Percentiles rank a stretch among this genome's conserved stretches.
Conservation (phyloP, 2,888 invertebrate genomes). For the Scrobipalpa atriplicella region DNA sequence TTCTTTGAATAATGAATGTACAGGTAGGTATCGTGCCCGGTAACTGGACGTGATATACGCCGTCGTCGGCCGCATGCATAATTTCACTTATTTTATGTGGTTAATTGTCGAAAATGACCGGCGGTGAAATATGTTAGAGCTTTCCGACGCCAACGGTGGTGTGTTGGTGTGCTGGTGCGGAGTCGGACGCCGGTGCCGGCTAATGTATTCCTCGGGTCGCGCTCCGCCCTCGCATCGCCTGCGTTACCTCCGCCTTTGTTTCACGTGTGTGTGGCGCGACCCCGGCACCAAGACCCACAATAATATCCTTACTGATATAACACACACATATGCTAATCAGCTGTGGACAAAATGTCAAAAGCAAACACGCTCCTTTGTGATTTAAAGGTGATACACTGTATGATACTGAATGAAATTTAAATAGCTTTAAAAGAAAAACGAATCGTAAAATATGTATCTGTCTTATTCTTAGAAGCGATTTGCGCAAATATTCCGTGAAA, state of each 20-base stretch:
- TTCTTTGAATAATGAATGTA: slow-evolving; percentile 83
- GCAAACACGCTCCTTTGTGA: slow-evolving; percentile 8
- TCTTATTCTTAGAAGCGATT: not conserved
- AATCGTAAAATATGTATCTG: not conserved
- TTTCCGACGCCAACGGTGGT: slow-evolving; percentile 69
- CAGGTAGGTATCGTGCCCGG: slow-evolving; percentile 76
- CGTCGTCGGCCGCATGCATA: slow-evolving; percentile 82
- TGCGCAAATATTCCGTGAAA: slow-evolving; percentile 19
- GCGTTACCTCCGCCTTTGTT: slow-evolving; percentile 59
- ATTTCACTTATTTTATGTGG: slow-evolving; percentile 83
- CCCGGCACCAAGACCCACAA: slow-evolving; percentile 22
- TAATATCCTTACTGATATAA: slow-evolving; percentile 29
- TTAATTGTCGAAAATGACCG: slow-evolving; percentile 83
- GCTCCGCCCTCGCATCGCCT: slow-evolving; percentile 62
- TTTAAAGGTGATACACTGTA: not conserved
- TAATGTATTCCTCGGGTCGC: slow-evolving; percentile 77
- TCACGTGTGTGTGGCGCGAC: slow-evolving; percentile 29
- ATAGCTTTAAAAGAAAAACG: not conserved
- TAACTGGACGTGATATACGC: slow-evolving; percentile 83
- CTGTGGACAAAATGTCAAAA: slow-evolving; percentile 37
- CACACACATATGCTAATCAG: slow-evolving; percentile 46
- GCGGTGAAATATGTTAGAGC: slow-evolving; percentile 79
- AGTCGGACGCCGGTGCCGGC: slow-evolving; percentile 62
- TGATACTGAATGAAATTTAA: not conserved
- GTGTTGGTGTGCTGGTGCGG: no score